Conservation (phyloP, 2,113 vertebrate genomes). For the Carollia perspicillata region DNA sequence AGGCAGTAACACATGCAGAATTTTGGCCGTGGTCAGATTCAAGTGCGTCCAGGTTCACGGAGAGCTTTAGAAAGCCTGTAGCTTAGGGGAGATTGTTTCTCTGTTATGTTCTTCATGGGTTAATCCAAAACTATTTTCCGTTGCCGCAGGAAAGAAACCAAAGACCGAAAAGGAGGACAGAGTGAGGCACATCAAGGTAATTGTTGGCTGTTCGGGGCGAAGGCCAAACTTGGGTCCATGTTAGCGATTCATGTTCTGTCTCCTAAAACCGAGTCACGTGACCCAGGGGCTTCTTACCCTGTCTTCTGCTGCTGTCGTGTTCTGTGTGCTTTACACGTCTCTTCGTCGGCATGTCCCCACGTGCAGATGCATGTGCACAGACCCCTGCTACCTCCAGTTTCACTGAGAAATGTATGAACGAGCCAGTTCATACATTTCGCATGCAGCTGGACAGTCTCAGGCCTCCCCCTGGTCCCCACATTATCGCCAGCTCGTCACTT, state of each 20-base stretch:
- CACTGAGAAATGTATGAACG: constrained; percentile 17
- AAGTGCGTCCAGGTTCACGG: not conserved
- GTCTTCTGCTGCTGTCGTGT: not conserved
- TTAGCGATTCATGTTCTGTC: not conserved
- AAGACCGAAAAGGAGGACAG: constrained; percentile 87
- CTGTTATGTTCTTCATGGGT: not conserved
- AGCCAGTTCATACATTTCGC: too few relatives aligned
- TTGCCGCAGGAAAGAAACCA: constrained; percentile 84
- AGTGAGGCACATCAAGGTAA: constrained; percentile 87
- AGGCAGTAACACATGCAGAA: not conserved
- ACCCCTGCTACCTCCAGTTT: not conserved
- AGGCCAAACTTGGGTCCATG: not conserved
- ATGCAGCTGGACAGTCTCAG: not conserved
- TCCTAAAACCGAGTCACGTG: not conserved
- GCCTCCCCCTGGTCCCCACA: not conserved
- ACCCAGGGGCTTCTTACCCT: not conserved
- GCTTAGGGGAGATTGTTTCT: not conserved
- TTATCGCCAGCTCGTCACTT: not conserved
- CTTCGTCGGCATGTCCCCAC: not conserved
- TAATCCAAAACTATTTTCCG: constrained; percentile 58
- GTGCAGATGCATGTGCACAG: not conserved
- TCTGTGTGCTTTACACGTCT: not conserved
- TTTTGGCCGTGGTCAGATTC: not conserved
- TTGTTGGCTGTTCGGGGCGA: constrained; percentile 34
- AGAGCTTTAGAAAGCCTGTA: not conserved